Percentiles rank a stretch among this genome's conserved stretches.
These are phyloP conservation scores for Passerculus sandwichensis DNA, from an alignment of 2,797 vertebrate species.

Conservation along the genomic window DNA sequence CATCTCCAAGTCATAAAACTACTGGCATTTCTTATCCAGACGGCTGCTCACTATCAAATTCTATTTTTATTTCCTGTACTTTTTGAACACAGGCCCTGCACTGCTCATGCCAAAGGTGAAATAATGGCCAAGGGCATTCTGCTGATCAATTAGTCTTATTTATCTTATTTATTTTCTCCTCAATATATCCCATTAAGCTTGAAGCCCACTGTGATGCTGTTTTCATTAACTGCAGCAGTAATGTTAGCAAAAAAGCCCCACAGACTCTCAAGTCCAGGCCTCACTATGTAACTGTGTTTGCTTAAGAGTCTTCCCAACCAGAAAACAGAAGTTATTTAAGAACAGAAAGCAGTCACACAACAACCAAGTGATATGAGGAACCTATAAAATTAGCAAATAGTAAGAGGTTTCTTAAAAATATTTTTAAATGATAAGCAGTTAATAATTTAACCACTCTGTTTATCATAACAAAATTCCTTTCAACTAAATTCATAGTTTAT, in stretches of 20 bases:
- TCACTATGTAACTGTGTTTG: background rate
- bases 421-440: background rate
- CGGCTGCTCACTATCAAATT: background rate
- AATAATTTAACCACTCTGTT: background rate
- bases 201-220: background rate
- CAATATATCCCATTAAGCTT: background rate
- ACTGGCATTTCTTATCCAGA: background rate
- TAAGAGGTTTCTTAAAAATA: background rate
- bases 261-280: background rate
- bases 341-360: background rate
- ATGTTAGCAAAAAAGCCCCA: background rate
- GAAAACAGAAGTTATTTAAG: background rate
- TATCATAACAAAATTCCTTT: background rate
- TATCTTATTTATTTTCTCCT: background rate
- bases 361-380: background rate
- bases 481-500: background rate
- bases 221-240: background rate
- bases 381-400: background rate
- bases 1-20: background rate
- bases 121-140: background rate
- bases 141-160: background rate
- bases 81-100: background rate
- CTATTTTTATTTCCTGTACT: background rate
- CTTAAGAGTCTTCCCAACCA: background rate
- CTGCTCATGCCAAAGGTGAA: background rate